Percentiles rank a stretch among this genome's conserved stretches.
Conservation (phyloP, 2,888 invertebrate genomes). For the Torymus aiolomorphi region DNA sequence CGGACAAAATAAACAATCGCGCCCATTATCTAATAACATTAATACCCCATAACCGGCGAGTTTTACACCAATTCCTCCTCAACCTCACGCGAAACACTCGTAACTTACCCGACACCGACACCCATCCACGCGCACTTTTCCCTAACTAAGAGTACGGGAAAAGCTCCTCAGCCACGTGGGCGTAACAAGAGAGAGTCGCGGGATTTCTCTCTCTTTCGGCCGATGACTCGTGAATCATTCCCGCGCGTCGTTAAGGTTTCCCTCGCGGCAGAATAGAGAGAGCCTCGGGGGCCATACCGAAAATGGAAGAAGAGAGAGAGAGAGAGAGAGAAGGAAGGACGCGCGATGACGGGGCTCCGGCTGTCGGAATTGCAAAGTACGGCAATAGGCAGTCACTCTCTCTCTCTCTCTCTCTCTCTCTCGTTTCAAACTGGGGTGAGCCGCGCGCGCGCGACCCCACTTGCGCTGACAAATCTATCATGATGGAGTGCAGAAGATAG, state of each 20-base stretch:
- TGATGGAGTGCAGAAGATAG: constrained; percentile 21
- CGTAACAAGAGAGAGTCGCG: too few species aligned
- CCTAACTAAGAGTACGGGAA: constrained; percentile 9
- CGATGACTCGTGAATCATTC: constrained; percentile 58
- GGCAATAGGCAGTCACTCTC: constrained; percentile 37
- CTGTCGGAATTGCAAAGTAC: constrained; percentile 57
- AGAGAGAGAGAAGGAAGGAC: constrained; percentile 8
- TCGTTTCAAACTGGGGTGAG: constrained; percentile 23
- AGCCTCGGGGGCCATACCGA: constrained; percentile 32
- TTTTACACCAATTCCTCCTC: not conserved
- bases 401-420: not conserved
- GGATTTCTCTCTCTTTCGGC: not conserved
- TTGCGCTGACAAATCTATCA: constrained; percentile 54
- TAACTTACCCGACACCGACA: constrained; percentile 19
- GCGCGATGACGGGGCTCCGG: not conserved
- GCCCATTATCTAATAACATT: too few species aligned
- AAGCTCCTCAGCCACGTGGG: too few species aligned
- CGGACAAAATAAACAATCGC: too few species aligned
- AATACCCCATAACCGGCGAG: not conserved
- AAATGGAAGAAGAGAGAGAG: constrained; percentile 18
- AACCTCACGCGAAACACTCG: constrained; percentile 37
- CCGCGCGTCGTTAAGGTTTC: constrained; percentile 17
- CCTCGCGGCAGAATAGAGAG: constrained; percentile 9
- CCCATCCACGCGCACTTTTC: not conserved
- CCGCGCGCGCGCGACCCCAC: constrained; percentile 9